phyloP scores from a whole-genome alignment of 2,888 invertebrate genomes.

The Macrostomum cliftonense region DNA sequence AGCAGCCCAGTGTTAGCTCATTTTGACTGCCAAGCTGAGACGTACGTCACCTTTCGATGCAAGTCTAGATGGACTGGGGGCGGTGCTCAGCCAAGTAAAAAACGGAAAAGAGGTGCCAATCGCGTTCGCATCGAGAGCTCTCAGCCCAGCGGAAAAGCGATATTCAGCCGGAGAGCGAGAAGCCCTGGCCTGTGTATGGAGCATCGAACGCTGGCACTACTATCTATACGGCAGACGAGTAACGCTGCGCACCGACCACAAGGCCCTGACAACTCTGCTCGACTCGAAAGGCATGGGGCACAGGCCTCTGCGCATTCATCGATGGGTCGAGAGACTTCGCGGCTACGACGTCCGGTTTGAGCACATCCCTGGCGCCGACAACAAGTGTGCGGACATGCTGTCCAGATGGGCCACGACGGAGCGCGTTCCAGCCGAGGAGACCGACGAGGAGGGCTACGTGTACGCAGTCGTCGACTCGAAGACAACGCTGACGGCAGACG shows the following conservation, averaged over 20 bases:
- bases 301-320: neutral
- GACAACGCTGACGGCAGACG: no score
- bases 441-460: no score
- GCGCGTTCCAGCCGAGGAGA: no score
- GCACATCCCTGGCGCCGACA: neutral
- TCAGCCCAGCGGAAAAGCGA: neutral
- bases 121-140: conserved; percentile 1
- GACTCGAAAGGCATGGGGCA: neutral
- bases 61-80: no score
- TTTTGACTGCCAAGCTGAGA: no score
- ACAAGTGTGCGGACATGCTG: conserved; percentile 3
- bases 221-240: conserved; percentile 1
- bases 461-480: no score
- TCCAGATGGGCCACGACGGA: neutral
- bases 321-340: conserved; percentile 2
- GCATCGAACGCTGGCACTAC: neutral
- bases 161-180: conserved; percentile 4
- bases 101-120: no score
- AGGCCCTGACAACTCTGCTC: neutral
- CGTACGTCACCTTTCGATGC: conserved; percentile 4
- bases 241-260: conserved; percentile 1
- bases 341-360: conserved; percentile 1
- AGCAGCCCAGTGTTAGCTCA: no score
- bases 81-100: conserved; percentile 1
- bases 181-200: conserved; percentile 4